These are phyloP conservation scores for Machimus atricapillus DNA, from an alignment of 2,888 invertebrate species.

Conservation along the genomic window DNA sequence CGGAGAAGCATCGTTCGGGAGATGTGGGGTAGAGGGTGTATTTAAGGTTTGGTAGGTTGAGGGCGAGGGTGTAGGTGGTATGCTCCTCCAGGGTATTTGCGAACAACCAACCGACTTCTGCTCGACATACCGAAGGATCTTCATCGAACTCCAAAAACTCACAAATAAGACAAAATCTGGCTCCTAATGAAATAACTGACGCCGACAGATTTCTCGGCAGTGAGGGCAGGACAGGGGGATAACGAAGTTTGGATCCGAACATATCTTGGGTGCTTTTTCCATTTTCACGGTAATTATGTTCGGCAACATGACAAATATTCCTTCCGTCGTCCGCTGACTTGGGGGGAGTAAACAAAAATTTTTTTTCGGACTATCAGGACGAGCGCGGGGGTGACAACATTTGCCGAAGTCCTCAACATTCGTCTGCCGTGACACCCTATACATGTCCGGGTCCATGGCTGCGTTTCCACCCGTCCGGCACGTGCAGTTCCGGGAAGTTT, in stretches of 20 bases:
- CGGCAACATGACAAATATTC: background rate
- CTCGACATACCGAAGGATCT: background rate
- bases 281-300: conserved; percentile 11
- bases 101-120: background rate
- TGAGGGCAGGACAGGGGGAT: background rate
- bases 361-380: background rate
- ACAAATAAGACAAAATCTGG: background rate
- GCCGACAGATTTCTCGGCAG: background rate
- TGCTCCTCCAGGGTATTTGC: background rate
- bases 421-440: background rate
- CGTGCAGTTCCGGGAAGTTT: conserved; percentile 4
- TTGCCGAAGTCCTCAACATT: background rate
- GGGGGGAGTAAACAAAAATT: background rate
- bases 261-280: background rate
- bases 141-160: background rate
- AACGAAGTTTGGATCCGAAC: background rate
- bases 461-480: background rate
- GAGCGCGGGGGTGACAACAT: background rate
- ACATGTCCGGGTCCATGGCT: background rate
- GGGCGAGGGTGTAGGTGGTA: too few relatives aligned
- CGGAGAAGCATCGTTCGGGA: background rate
- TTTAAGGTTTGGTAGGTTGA: background rate
- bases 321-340: background rate
- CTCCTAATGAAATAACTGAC: background rate
- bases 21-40: background rate